phyloP scores from a whole-genome alignment of 2,113 vertebrate species.

The Phocoena phocoena region DNA sequence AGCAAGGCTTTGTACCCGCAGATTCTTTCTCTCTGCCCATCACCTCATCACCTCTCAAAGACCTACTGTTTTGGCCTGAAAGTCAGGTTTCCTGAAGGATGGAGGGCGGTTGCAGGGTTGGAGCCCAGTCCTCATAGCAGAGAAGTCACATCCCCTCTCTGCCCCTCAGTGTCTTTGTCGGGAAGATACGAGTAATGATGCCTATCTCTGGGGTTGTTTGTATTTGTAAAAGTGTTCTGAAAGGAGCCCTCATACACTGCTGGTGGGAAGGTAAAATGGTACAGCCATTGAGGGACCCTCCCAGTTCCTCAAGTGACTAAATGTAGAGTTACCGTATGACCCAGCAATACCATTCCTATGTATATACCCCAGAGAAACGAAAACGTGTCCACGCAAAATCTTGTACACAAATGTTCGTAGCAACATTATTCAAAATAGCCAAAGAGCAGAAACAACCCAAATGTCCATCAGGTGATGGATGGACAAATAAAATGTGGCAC shows the following conservation, averaged over 20 bases:
- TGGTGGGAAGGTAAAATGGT: not conserved
- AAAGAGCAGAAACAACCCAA: not conserved
- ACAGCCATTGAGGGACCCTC: not conserved
- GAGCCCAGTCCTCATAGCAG: not conserved
- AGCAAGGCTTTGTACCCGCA: not conserved
- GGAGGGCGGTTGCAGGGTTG: too few relatives aligned
- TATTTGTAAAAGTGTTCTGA: not conserved
- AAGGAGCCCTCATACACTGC: not conserved
- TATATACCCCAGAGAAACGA: not conserved
- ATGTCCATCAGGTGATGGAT: not conserved
- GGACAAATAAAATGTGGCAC: not conserved
- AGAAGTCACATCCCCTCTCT: not conserved
- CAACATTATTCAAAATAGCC: not conserved
- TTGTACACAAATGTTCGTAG: not conserved
- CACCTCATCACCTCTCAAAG: not conserved
- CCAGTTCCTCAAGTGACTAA: not conserved
- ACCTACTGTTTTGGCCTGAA: not conserved
- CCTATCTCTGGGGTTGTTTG: not conserved
- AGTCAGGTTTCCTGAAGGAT: not conserved
- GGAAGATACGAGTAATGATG: not conserved
- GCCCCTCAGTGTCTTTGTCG: not conserved
- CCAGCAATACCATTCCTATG: not conserved
- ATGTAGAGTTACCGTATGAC: not conserved
- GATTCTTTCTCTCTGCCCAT: not conserved
- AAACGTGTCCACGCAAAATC: not conserved